Base-by-base conservation (phyloP, 37 sponge, comb jelly and placozoan genomes). In the Spongia lamella region DNA sequence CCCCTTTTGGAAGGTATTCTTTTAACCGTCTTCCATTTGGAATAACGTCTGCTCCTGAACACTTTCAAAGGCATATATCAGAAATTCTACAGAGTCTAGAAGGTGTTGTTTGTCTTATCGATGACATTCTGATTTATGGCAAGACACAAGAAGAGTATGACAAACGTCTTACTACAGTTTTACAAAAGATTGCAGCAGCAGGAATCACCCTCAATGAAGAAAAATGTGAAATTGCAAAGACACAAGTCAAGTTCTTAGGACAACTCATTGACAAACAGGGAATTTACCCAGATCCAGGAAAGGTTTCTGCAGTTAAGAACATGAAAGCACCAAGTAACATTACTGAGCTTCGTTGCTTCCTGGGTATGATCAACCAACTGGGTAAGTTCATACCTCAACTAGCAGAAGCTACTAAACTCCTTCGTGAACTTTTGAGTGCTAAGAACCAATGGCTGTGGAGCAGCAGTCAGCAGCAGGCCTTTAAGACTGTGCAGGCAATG, bases 291-390 rank as follows among this genome's bases (percentile, higher is more conserved):
- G 7, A 56, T 56, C 58, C 58, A 27, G 58, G 26, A 27, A 56
- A 56, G 26, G 58, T 56, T 56, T 27, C 26, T 2, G 58, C 58
- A 7, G 26, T 56, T 56, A 24, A 27, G 6, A 24, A 56, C 22
- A 27, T 56, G 22, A 20, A 25, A 56, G 11, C 30, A 7, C 56
- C 77, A n/a, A 54, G 53, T 2, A 78, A 66, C 53, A 56, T 65
- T 17, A 53, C 66, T 36, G 68, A 78, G 40, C 34, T 78, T 16
- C 26, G 68, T 20, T 25, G 67, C 2, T 78, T 78, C 54, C 68
- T 78, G 2, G 80, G 71, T 37, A 79, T 79, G 80, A 29, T 57
- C 3, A 68, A 79, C 57, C 61, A 56, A 3, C 71, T 70, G 4
- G 33, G 33, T 24, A 33, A 61, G 26, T 76, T 76, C 34, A 22